phyloP scores from a whole-genome alignment of 2,113 vertebrate species.

The Oxyura jamaicensis region DNA sequence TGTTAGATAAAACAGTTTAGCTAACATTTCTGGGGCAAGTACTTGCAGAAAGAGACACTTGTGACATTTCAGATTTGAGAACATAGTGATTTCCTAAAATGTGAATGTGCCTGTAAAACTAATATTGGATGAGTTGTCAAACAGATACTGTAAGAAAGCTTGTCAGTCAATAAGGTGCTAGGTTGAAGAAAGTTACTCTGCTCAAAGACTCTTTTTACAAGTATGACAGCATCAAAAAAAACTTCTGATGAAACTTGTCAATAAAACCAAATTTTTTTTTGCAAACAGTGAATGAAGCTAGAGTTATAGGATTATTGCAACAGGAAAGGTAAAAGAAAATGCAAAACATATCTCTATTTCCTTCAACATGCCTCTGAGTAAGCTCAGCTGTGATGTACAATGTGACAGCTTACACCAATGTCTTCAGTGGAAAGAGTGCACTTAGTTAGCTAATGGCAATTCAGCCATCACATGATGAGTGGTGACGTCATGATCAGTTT shows the following conservation, averaged over 20 bases:
- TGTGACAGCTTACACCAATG: background rate
- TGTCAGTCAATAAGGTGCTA: background rate
- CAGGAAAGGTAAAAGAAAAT: background rate
- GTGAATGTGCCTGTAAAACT: conserved; percentile 25
- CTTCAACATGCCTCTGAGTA: background rate
- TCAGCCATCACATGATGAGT: background rate
- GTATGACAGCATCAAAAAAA: background rate
- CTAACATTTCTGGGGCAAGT: conserved; percentile 59
- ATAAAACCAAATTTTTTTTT: background rate
- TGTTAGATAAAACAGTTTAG: conserved; percentile 45
- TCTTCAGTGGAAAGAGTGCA: background rate
- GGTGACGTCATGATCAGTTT: background rate
- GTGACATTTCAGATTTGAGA: conserved; percentile 45
- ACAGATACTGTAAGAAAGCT: background rate
- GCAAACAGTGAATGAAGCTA: background rate
- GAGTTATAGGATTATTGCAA: background rate
- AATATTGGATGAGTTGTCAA: conserved; percentile 32
- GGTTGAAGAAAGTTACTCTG: background rate
- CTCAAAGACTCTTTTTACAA: background rate
- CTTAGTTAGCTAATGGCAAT: background rate
- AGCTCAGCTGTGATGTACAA: background rate
- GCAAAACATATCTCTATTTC: background rate
- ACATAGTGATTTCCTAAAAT: conserved; percentile 27
- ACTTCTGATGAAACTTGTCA: background rate
- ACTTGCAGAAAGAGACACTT: conserved; percentile 15